Conservation (phyloP, 2,113 vertebrate genomes). For the Seriola rivoliana region DNA sequence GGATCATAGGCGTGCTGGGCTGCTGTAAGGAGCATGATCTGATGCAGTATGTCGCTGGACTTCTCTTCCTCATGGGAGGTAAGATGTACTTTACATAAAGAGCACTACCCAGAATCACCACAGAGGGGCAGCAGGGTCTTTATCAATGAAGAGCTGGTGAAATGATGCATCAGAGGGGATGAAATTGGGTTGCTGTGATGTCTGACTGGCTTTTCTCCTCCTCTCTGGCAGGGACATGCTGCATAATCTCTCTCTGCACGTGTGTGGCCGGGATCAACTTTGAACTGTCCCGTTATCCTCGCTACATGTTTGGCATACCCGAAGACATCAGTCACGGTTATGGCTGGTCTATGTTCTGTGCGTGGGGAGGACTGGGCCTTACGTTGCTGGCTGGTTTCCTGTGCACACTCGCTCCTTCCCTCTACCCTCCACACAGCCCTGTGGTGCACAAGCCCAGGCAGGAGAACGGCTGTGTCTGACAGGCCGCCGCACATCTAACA, state of each 20-base stretch:
- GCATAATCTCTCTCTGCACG: slow-evolving; percentile 99
- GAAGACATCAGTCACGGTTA: slow-evolving; percentile 99
- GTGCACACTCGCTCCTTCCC: slow-evolving; percentile 97
- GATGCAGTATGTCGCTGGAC: slow-evolving; percentile 96
- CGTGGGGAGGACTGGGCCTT: slow-evolving; percentile 97
- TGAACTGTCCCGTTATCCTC: slow-evolving; percentile 96
- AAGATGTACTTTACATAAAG: slow-evolving; percentile 70
- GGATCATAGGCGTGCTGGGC: slow-evolving; percentile 92
- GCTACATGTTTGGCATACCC: slow-evolving; percentile 95
- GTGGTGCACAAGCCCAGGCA: slow-evolving; percentile 96
- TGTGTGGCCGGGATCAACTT: slow-evolving; percentile 99
- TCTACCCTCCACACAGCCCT: slow-evolving; percentile 91
- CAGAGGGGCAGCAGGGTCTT: slow-evolving; percentile 65
- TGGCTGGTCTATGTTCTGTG: slow-evolving; percentile 99
- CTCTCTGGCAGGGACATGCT: slow-evolving; percentile 92
- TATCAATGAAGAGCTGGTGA: slow-evolving; percentile 23
- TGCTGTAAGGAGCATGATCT: slow-evolving; percentile 94
- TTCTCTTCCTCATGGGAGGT: slow-evolving; percentile 98
- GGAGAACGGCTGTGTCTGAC: slow-evolving; percentile 92
- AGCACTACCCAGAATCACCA: slow-evolving; percentile 56
- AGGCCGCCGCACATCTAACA: slow-evolving; percentile 37
- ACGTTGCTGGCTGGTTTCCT: slow-evolving; percentile 98
- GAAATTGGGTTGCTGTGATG: slow-evolving; percentile 15
- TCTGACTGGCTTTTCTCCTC: slow-evolving; percentile 15
- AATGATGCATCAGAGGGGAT: slow-evolving; percentile 38